Base-by-base conservation (phyloP, 1,140 invertebrate genomes). In the Oryctes rhinoceros region DNA sequence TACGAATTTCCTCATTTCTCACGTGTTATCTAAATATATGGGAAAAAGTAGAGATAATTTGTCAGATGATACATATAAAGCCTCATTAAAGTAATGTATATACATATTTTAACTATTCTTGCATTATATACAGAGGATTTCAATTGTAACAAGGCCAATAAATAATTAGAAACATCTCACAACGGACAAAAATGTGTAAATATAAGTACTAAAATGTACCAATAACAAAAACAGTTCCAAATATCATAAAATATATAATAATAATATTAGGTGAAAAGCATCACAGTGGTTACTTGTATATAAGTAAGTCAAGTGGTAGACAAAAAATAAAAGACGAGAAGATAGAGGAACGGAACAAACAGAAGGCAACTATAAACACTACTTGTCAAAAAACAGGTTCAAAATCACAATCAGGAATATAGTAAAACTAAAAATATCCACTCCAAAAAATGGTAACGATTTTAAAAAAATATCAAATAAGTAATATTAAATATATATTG, bases 241-340 rank as follows among this genome's bases (percentile, higher is more conserved):
- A 71, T 35, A 24, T 35, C 18, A 35, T 9, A 71, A 30, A 71
- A 71, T 35, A 24, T 5, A 13, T 71, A 62, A 62, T 24, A 71
- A 71, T 30, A 71, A 71, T 37, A 71, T 35, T 35, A 35, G 65
- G 20, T 71, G 18, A 71, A 71, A 71, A 71, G 65, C 65, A 71
- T 71, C 65, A 71, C 20, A 30, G 18, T 71, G 65, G 20, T 71
- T 71, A 71, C 18, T 71, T 71, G 65, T 71, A 30, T 71, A 30
- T 35, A 71, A 37, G 18, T 24, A 67, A 67, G 65, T 71, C 24
- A 71, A 71, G 65, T 71, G 65, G 20, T 71, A 71, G 65, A 71
- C 65, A 71, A 71, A 71, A 48, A 71, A 71, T 24, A 71, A 71
- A 71, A 37, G 65, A 71, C 65, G 65, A 71, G 65, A 71, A 71